A percentile compares a stretch with the other conserved stretches of the same genome.
Conservation (phyloP, 2,113 vertebrate species). For the Sitta europaea region DNA sequence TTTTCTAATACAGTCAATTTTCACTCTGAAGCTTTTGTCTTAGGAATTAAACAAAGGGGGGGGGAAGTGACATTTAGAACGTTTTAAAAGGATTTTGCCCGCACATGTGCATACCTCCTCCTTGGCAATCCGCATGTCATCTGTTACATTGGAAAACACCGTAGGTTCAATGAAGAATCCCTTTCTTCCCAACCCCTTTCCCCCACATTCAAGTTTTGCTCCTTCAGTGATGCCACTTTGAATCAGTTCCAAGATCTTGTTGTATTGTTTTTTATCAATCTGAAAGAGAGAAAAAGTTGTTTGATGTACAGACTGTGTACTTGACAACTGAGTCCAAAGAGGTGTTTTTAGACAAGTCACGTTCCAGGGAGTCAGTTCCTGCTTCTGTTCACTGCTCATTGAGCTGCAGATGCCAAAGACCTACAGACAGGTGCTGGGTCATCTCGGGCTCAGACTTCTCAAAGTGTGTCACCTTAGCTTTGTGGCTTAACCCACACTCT, state of each 20-base stretch:
- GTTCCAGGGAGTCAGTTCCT: neutral
- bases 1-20: neutral
- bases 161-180: slow-evolving; percentile 99
- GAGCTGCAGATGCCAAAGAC: neutral
- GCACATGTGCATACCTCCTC: slow-evolving; percentile 83
- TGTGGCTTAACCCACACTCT: neutral
- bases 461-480: neutral
- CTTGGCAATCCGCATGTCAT: slow-evolving; percentile 95
- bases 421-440: neutral
- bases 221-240: slow-evolving; percentile 93
- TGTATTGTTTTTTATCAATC: slow-evolving; percentile 94
- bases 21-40: neutral
- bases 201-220: slow-evolving; percentile 95
- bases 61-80: neutral
- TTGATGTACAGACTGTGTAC: neutral
- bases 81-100: neutral
- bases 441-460: neutral
- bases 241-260: slow-evolving; percentile 89
- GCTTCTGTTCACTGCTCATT: neutral
- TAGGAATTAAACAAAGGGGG: neutral
- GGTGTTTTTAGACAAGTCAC: neutral
- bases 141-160: slow-evolving; percentile 92
- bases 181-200: slow-evolving; percentile 87
- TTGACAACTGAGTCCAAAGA: neutral
- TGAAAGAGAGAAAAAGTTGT: slow-evolving; percentile 42